A percentile compares a stretch with the other conserved stretches of the same genome.
Evolutionary conservation across 2,888 invertebrate genomes (phyloP).

Genomic region (Lasioglossum leucozonium): DNA sequence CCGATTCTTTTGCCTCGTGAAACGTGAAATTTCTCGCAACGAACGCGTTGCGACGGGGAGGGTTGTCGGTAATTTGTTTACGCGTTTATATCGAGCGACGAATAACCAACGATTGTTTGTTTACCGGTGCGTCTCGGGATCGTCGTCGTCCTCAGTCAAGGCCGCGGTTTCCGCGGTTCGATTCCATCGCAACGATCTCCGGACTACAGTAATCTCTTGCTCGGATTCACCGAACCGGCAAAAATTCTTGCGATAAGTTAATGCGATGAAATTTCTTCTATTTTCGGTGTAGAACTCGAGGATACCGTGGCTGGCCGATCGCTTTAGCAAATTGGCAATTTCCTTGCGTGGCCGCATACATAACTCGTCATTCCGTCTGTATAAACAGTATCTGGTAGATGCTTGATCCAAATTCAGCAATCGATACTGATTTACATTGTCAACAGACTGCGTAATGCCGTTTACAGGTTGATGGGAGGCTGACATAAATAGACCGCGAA

Average conservation of each 20-base stretch:
- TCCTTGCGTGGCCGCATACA: not conserved
- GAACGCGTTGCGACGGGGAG: not conserved
- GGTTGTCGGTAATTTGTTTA: not conserved
- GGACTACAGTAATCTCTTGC: not conserved
- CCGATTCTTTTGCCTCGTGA: not conserved
- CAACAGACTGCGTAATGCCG: not conserved
- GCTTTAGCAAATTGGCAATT: not conserved
- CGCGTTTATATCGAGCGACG: not conserved
- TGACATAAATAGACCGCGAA: not conserved
- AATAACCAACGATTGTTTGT: not conserved
- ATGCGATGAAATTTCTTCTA: not conserved
- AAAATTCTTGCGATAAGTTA: not conserved
- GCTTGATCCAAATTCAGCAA: not conserved
- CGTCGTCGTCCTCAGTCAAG: not conserved
- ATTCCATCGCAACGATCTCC: not conserved
- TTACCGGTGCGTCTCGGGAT: not conserved
- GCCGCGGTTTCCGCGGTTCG: not conserved
- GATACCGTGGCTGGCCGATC: not conserved
- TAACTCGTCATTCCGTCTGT: not conserved
- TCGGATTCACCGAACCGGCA: not conserved
- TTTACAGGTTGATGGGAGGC: not conserved
- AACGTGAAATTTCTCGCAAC: not conserved
- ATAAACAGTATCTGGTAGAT: not conserved
- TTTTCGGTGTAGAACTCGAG: not conserved
- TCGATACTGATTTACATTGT: not conserved